phyloP scores from a whole-genome alignment of 2,113 vertebrate genomes.

The Spheniscus mendiculus region DNA sequence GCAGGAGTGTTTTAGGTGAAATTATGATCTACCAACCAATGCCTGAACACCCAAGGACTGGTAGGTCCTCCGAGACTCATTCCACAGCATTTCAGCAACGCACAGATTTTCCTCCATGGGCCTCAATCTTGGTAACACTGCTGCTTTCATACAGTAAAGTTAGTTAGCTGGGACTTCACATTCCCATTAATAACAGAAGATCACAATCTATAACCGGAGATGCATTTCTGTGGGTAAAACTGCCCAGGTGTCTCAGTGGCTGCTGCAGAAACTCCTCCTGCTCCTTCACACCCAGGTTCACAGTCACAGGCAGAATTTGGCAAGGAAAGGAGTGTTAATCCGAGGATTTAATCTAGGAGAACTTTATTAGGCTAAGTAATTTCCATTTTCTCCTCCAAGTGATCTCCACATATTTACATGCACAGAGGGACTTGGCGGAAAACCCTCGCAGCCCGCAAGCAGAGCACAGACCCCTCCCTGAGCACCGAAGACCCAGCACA shows the following conservation, averaged over 20 bases:
- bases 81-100: neutral
- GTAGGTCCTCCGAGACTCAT: neutral
- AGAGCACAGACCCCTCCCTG: neutral
- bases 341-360: neutral
- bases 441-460: neutral
- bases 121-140: neutral
- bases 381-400: neutral
- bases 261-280: neutral
- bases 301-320: neutral
- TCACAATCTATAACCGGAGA: fast-evolving
- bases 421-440: neutral
- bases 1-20: neutral
- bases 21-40: fast-evolving
- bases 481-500: neutral
- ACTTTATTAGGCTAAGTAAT: neutral
- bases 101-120: fast-evolving
- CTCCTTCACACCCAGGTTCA: neutral
- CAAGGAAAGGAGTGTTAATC: neutral
- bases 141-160: neutral
- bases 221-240: neutral
- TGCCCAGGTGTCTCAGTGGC: fast-evolving
- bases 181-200: no score
- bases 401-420: no score
- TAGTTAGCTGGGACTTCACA: neutral
- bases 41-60: neutral